Percentiles rank a stretch among this genome's conserved stretches.
Conservation (phyloP, 2,113 vertebrate genomes). For the Amazona guildingii region DNA sequence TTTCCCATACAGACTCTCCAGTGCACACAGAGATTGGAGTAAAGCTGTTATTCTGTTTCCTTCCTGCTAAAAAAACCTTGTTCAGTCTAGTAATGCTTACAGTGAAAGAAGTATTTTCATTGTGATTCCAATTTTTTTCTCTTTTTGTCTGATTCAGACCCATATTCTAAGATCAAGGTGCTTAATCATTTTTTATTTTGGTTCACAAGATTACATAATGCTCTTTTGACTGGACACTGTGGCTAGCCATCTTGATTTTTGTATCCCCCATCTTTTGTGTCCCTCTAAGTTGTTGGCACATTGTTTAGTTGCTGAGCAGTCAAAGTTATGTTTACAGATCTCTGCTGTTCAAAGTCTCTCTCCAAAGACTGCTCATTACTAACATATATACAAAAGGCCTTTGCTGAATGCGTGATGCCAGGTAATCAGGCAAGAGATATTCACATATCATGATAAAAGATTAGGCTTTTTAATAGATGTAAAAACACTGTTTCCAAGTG, state of each 20-base stretch:
- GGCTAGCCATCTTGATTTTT: neutral
- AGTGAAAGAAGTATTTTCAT: neutral
- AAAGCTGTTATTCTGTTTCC: neutral
- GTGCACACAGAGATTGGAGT: neutral
- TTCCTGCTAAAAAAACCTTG: neutral
- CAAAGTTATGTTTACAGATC: neutral
- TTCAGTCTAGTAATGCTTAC: neutral
- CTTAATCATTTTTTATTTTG: neutral
- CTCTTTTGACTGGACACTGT: neutral
- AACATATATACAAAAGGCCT: neutral
- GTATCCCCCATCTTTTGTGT: neutral
- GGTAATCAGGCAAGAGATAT: neutral
- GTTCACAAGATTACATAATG: neutral
- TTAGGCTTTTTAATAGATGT: neutral
- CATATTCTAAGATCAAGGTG: neutral
- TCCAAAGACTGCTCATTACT: neutral
- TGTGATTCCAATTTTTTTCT: neutral
- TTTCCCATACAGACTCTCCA: neutral
- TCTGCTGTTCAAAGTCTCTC: neutral
- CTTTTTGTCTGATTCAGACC: neutral
- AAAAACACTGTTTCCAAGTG: neutral
- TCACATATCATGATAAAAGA: neutral
- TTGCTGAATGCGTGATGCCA: neutral
- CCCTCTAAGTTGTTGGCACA: neutral
- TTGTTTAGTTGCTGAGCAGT: neutral